Percentiles rank a stretch among this genome's conserved stretches.
Conservation (phyloP, 1,140 invertebrate genomes). For the Bombus affinis region DNA sequence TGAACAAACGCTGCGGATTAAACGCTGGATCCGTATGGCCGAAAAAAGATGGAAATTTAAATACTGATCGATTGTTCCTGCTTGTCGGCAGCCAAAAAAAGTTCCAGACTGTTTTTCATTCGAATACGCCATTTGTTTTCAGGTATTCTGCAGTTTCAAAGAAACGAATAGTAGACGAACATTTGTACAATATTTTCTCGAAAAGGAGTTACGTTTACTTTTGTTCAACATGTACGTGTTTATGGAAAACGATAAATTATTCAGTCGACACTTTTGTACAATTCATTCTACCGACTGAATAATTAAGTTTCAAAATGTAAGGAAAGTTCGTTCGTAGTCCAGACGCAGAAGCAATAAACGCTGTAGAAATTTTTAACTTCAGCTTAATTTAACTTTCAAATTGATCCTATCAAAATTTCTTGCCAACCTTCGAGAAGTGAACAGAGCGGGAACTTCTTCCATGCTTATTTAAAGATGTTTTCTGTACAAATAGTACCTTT, state of each 20-base stretch:
- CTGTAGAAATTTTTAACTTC: slow-evolving; percentile 11
- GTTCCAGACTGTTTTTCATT: background rate
- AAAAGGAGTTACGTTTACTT: background rate
- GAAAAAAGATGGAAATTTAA: slow-evolving; percentile 2
- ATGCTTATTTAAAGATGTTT: slow-evolving; percentile 13
- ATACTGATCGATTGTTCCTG: slow-evolving; percentile 8
- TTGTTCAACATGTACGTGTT: background rate
- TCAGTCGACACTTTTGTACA: background rate
- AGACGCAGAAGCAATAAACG: background rate
- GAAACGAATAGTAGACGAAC: background rate
- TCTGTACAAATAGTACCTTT: background rate
- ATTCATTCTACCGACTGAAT: background rate
- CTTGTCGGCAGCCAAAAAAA: background rate
- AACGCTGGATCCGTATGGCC: background rate
- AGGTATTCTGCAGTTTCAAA: background rate
- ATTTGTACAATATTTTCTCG: no score
- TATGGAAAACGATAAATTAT: background rate
- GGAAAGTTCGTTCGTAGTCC: background rate
- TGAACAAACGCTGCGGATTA: background rate
- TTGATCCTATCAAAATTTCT: slow-evolving; percentile 14
- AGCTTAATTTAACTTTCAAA: slow-evolving; percentile 19
- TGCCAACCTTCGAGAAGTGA: background rate
- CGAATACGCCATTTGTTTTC: background rate
- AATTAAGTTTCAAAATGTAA: slow-evolving; percentile 14
- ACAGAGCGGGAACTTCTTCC: background rate